Conservation (phyloP, 2,888 invertebrate species). For the Chelonus formosanus region DNA sequence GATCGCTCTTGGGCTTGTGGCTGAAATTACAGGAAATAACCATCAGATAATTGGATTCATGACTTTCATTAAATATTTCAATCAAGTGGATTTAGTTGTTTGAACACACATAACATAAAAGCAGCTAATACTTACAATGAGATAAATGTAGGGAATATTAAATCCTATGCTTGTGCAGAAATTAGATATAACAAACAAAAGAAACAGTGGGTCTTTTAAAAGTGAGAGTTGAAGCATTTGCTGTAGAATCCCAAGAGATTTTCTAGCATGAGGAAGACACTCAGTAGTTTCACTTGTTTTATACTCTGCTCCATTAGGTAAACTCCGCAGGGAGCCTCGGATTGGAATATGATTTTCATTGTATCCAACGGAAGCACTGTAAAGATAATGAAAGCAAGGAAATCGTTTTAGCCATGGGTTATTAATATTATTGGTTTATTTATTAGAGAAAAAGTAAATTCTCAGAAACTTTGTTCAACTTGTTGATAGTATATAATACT, state of each 20-base stretch:
- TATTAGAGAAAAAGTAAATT: no score
- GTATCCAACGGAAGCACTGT: slow-evolving; percentile 45
- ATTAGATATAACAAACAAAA: slow-evolving; percentile 91
- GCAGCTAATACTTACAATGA: slow-evolving; percentile 67
- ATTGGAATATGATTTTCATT: slow-evolving; percentile 44
- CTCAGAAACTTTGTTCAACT: no score
- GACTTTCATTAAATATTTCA: neutral
- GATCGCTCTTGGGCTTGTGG: slow-evolving; percentile 74
- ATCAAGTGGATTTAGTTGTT: no score
- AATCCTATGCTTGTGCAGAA: slow-evolving; percentile 95
- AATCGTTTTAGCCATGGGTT: no score
- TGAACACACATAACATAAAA: no score
- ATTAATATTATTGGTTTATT: no score
- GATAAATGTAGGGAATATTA: slow-evolving; percentile 91
- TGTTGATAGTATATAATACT: slow-evolving; percentile 32
- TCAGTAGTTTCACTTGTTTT: slow-evolving; percentile 43
- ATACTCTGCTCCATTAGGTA: slow-evolving; percentile 47
- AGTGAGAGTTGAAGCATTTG: slow-evolving; percentile 89
- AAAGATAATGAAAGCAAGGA: neutral
- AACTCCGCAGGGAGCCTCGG: slow-evolving; percentile 46
- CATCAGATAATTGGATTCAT: neutral
- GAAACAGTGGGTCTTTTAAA: slow-evolving; percentile 84
- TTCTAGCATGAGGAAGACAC: slow-evolving; percentile 72
- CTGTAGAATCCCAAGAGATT: slow-evolving; percentile 75
- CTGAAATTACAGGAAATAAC: slow-evolving; percentile 49